Evolutionary conservation across 23 tunicate species (phyloP), one percentile per base, ranked within the genome.

Genomic region (Clavelina lepadiformis): DNA sequence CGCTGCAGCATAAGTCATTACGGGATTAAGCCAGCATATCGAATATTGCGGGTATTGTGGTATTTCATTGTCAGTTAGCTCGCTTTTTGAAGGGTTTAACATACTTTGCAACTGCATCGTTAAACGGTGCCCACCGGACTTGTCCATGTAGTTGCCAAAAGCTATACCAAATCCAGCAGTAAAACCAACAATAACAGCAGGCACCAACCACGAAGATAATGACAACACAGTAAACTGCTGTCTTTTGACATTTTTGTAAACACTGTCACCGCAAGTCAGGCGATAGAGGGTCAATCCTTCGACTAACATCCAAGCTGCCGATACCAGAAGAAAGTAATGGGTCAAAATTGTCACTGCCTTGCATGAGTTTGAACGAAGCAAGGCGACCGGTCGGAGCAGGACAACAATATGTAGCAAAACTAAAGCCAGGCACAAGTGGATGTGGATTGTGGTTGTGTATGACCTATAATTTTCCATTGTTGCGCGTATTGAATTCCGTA

Each of bases 281-380:
- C 55, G 24, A 61, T 76, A 76, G 1, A 76, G 47, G 3, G 38
- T 51, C 22, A 50, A n/a, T 15, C 82, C 82, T 33, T 76, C 82
- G 53, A 44, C 67, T 18, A 76, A 32, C 82, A 76, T 76, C 82
- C 82, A 76, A 54, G 67, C 67, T 27, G 68, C 72, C 2, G 82
- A 76, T 21, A 60, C 35, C 25, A 76, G 21, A 6, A 76, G 58
- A 41, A 76, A 63, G 61, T 38, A 64, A 32, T 76, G 82, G 8
- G 82, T 62, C 19, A 65, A 34, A 0, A 63, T 36, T 27, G 81
- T 38, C 33, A 75, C 33, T 2, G 52, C 21, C 19, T 51, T 72
- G 46, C 82, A 76, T 26, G 55, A 33, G 23, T 29, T 37, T 24
- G 36, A 56, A 36, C 34, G 44, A 18, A 28, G 8, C 1, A 46